Percentiles rank a stretch among this genome's conserved stretches.
Conservation (phyloP, 2,888 invertebrate genomes). For the Chrysolina haemoptera region DNA sequence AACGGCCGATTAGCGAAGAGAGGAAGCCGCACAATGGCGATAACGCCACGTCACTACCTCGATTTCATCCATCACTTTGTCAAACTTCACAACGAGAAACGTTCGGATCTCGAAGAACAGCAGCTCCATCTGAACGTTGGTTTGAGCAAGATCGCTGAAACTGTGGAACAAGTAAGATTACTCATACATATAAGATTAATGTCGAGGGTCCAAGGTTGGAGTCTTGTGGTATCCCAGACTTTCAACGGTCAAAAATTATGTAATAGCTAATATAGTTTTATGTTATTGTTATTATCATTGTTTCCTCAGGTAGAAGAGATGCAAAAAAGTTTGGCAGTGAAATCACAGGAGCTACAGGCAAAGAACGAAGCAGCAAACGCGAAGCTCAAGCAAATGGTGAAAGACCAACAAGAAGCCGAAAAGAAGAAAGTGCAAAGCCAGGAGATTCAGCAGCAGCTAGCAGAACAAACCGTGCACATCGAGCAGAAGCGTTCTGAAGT, state of each 20-base stretch:
- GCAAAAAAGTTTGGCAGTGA: constrained; percentile 98
- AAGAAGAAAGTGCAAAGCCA: constrained; percentile 98
- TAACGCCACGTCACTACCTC: constrained; percentile 97
- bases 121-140: constrained; percentile 99
- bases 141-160: constrained; percentile 98
- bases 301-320: constrained; percentile 88
- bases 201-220: neutral
- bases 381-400: constrained; percentile 99
- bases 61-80: constrained; percentile 99
- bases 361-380: constrained; percentile 99
- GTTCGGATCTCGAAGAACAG: constrained; percentile 98
- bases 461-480: constrained; percentile 94
- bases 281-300: neutral
- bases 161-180: constrained; percentile 85
- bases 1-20: constrained; percentile 92
- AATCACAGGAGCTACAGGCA: constrained; percentile 94
- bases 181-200: neutral
- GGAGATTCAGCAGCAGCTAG: constrained; percentile 88
- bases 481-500: constrained; percentile 95
- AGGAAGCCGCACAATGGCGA: constrained; percentile 96
- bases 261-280: too few relatives aligned
- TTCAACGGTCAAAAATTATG: neutral
- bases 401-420: constrained; percentile 99
- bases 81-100: constrained; percentile 96
- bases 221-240: neutral